Evolutionary conservation across 2,797 vertebrate species (phyloP), one percentile per base, ranked within the genome.

Genomic region (Astyanax mexicanus): DNA sequence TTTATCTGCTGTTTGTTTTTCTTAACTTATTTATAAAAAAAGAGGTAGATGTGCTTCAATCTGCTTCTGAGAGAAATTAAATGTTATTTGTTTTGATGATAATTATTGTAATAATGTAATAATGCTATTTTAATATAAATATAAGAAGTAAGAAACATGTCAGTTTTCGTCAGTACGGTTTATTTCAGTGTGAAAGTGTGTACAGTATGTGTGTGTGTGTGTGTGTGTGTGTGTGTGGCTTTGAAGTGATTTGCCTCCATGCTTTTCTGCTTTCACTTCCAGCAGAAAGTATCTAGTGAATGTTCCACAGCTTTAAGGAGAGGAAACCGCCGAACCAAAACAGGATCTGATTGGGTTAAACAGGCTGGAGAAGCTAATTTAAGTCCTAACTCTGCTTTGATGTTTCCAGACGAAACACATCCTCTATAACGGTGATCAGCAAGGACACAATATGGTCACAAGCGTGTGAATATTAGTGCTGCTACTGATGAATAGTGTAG

Each of bases 61-160:
- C 78, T 64, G 74, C 86, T 87, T 86, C 87, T 74, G 88, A 90
- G 82, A 90, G 88, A 91, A 92, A 93, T 91, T 88, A 90, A 84
- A 89, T 91, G 87, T 86, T 88, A 85, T 87, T 85, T 85, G 81
- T 89, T 80, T 82, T 85, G 80, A 90, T 85, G 85, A 81, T 89
- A 90, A 90, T 89, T 88, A 88, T 88, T 92, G 87, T 91, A 70
- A 77, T 90, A 87, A 85, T 90, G 90, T 92, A 80, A 88, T 87
- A 89, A 91, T 92, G 89, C 90, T 92, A 90, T 93, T 93, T 93
- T 91, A 89, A 86, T 92, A 92, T 90, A 91, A 91, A 92, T 88
- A 87, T 82, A 86, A 90, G 21, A 84, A 37, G 37, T 75, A 58
- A 38, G 8, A 79, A 72, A 37, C 13, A 1, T 23, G 23, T 75